These are phyloP conservation scores for Zaprionus camerounensis DNA, from an alignment of 1,140 invertebrate species.

Conservation along the genomic window DNA sequence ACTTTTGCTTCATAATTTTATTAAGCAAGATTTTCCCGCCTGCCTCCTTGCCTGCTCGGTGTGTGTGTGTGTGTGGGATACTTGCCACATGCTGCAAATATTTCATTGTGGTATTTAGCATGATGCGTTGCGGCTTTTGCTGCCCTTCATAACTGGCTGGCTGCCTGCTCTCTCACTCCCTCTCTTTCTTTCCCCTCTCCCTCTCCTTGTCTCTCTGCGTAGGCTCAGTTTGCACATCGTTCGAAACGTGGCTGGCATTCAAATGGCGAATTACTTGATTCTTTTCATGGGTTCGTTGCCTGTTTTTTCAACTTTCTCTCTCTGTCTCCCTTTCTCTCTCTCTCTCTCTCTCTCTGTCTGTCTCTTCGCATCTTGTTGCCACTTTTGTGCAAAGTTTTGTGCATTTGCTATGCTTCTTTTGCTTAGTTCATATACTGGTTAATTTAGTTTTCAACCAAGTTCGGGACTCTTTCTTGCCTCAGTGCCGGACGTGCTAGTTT, in stretches of 20 bases:
- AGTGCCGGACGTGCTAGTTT: constrained; percentile 48
- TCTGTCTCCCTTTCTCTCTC: not conserved
- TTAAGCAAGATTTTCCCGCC: constrained; percentile 49
- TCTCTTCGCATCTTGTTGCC: constrained; percentile 18
- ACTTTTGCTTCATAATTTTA: constrained; percentile 69
- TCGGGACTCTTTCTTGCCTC: constrained; percentile 32
- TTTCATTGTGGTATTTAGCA: constrained; percentile 50
- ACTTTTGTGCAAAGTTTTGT: constrained; percentile 35
- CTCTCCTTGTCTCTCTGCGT: not conserved
- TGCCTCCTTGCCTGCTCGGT: not conserved
- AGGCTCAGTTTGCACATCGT: constrained; percentile 68
- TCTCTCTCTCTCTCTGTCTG: not conserved
- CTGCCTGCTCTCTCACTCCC: not conserved
- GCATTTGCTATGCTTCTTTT: constrained; percentile 24
- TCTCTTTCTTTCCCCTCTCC: not conserved
- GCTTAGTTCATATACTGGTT: constrained; percentile 53
- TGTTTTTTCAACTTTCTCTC: constrained; percentile 10
- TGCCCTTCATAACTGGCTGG: not conserved
- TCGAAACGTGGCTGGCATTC: constrained; percentile 67
- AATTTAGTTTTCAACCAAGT: constrained; percentile 54
- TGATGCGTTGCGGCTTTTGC: constrained; percentile 33
- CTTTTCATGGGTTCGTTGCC: constrained; percentile 11
- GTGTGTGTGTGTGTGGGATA: constrained; percentile 39
- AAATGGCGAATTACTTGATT: constrained; percentile 50
- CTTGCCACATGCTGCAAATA: constrained; percentile 65